phyloP scores from a whole-genome alignment of 1,140 invertebrate species.

The Anastrepha obliqua region DNA sequence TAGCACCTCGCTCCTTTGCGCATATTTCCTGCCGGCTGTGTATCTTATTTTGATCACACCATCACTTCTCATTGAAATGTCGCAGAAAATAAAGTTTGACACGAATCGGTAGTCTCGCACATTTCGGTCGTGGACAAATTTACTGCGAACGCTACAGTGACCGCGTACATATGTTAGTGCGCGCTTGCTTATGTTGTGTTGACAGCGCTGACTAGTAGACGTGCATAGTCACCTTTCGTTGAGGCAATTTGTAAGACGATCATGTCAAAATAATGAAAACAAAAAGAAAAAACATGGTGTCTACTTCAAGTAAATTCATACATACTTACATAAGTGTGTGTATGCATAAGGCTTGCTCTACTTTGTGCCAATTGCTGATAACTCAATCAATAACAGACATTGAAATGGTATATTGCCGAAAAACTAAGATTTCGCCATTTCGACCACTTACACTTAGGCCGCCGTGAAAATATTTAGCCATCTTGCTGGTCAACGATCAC shows the following conservation, averaged over 20 bases:
- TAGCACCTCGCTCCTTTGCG: too few species aligned
- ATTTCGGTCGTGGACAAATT: not conserved
- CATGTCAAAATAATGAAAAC: not conserved
- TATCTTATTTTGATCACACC: not conserved
- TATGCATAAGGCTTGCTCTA: not conserved
- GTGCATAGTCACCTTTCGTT: slow-evolving; percentile 25
- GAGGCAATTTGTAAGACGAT: not conserved
- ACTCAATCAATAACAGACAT: not conserved
- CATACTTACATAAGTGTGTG: too few species aligned
- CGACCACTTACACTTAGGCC: not conserved
- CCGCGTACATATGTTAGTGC: not conserved
- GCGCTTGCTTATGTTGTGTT: not conserved
- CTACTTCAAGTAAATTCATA: not conserved
- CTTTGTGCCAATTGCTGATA: not conserved
- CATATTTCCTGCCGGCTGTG: not conserved
- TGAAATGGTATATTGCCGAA: too few species aligned
- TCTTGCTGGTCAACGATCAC: not conserved
- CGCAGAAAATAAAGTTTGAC: slow-evolving; percentile 24
- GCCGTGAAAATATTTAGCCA: not conserved
- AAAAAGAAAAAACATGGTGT: not conserved
- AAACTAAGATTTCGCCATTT: too few species aligned
- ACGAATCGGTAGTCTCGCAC: slow-evolving; percentile 11
- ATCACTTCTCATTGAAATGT: not conserved
- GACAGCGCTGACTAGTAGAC: slow-evolving; percentile 3
- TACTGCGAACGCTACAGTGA: not conserved